Conservation (phyloP, 2,113 vertebrate genomes). For the Galbula dea region DNA sequence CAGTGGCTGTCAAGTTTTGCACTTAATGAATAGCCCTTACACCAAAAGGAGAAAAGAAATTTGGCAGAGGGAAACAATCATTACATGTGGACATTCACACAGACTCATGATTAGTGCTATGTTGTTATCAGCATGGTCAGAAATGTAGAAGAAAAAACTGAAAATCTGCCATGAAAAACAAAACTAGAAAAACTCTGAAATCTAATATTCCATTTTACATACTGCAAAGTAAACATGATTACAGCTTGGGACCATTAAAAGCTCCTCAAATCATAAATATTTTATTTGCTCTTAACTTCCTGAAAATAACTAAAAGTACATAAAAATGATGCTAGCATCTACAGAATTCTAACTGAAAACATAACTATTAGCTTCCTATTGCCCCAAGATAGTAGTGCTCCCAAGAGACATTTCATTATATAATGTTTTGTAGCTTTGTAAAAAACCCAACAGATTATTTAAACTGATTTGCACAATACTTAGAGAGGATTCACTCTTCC, state of each 20-base stretch:
- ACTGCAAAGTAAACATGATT: slow-evolving; percentile 44
- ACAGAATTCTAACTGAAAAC: slow-evolving; percentile 57
- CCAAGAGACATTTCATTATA: slow-evolving; percentile 34
- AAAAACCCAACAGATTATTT: not conserved
- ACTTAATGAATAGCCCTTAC: not conserved
- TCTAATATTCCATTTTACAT: not conserved
- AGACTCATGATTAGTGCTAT: not conserved
- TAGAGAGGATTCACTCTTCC: not conserved
- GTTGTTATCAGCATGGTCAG: not conserved
- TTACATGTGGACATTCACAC: not conserved
- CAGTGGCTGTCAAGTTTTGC: not conserved
- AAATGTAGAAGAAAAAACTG: not conserved
- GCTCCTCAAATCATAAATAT: slow-evolving; percentile 25
- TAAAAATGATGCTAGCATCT: not conserved
- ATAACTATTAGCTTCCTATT: slow-evolving; percentile 32
- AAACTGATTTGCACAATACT: not conserved
- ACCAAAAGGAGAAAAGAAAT: not conserved
- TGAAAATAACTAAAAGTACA: slow-evolving; percentile 31
- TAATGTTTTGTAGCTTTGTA: not conserved
- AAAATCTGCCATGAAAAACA: not conserved
- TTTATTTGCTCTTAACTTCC: slow-evolving; percentile 36
- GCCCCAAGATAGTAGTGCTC: not conserved
- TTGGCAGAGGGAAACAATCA: not conserved
- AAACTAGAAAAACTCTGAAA: not conserved
- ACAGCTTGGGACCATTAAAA: slow-evolving; percentile 40